These are phyloP conservation scores for Macquaria ambigua DNA, from an alignment of 2,113 vertebrate genomes.

Conservation along the genomic window DNA sequence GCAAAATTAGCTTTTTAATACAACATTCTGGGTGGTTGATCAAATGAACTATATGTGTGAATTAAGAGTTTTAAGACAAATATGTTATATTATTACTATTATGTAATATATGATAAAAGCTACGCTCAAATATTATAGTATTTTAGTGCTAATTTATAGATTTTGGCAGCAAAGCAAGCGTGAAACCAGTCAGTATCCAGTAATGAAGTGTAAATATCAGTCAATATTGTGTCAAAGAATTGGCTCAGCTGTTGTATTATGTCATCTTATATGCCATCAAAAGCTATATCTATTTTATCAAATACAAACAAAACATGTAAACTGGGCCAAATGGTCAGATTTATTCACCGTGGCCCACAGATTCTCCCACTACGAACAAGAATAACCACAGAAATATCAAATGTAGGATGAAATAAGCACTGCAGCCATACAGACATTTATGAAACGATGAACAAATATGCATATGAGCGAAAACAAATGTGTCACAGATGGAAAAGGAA, in stretches of 20 bases:
- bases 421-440: conserved; percentile 10
- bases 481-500: conserved; percentile 38
- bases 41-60: background rate
- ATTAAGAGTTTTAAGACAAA: conserved; percentile 3
- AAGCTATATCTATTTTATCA: conserved; percentile 11
- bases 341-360: conserved; percentile 56
- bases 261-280: conserved; percentile 19
- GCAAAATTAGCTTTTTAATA: conserved; percentile 1
- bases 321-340: conserved; percentile 64
- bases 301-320: conserved; percentile 41
- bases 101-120: background rate
- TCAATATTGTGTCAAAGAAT: conserved; percentile 36
- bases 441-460: conserved; percentile 30
- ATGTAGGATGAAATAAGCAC: conserved; percentile 39
- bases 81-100: background rate
- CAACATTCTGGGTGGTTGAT: background rate
- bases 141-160: background rate
- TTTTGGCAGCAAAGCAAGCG: conserved; percentile 31
- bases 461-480: conserved; percentile 7
- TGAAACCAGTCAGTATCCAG: conserved; percentile 14
- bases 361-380: conserved; percentile 33
- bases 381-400: conserved; percentile 41
- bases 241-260: conserved; percentile 33
- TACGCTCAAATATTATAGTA: background rate
- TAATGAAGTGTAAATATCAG: conserved; percentile 25